phyloP scores from a whole-genome alignment of 2,113 vertebrate species.

The Pseudorhombus dupliciocellatus region DNA sequence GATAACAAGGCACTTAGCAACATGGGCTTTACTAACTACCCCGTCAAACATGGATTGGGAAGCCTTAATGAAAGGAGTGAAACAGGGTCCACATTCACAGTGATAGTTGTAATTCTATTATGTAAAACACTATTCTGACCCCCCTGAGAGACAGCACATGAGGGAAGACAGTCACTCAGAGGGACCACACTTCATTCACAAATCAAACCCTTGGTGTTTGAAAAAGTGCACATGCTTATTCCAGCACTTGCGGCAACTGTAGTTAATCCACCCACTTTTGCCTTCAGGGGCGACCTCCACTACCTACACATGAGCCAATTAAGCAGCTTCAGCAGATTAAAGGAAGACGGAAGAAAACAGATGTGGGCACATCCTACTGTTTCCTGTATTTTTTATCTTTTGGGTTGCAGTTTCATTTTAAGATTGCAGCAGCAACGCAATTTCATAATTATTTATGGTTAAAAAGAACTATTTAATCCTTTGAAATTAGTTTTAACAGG shows the following conservation, averaged over 20 bases:
- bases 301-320: constrained; percentile 52
- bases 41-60: constrained; percentile 37
- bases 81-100: constrained; percentile 19
- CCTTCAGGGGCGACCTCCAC: constrained; percentile 33
- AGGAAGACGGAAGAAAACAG: constrained; percentile 1
- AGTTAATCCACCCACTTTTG: constrained; percentile 43
- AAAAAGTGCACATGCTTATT: constrained; percentile 31
- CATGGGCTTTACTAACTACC: constrained; percentile 24
- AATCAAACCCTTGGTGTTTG: neutral
- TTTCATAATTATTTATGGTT: neutral
- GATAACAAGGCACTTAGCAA: constrained; percentile 54
- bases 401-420: neutral
- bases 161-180: neutral
- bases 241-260: constrained; percentile 11
- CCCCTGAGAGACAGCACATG: neutral
- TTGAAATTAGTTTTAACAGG: neutral
- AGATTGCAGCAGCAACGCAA: neutral
- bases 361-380: constrained; percentile 6
- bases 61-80: constrained; percentile 30
- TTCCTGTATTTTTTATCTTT: neutral
- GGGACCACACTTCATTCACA: constrained; percentile 14
- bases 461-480: neutral
- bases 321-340: constrained; percentile 27
- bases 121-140: constrained; percentile 16
- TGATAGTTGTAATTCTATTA: constrained; percentile 24